Percentiles rank a stretch among this genome's conserved stretches.
Evolutionary conservation across 2,797 vertebrate species (phyloP).

Genomic region (Coregonus ussuriensis): DNA sequence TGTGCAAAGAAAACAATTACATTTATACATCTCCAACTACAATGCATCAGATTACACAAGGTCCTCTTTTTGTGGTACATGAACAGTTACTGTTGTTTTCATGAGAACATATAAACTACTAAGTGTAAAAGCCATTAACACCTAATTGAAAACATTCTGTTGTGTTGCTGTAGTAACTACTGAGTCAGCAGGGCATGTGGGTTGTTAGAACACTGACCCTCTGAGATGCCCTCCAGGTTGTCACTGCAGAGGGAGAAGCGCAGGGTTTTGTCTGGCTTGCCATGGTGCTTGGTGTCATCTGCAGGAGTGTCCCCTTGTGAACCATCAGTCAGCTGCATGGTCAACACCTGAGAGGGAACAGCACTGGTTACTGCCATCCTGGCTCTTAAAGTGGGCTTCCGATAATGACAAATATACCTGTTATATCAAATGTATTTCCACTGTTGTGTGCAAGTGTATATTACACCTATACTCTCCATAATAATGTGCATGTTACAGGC

Average conservation of each 20-base stretch:
- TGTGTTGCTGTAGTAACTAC: neutral
- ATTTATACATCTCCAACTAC: neutral
- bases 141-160: too few species aligned
- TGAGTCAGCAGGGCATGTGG: constrained; percentile 26
- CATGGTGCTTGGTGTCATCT: constrained; percentile 94
- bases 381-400: neutral
- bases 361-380: neutral
- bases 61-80: neutral
- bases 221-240: constrained; percentile 99
- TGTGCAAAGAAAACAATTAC: constrained; percentile 48
- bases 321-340: constrained; percentile 91
- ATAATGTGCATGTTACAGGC: too few species aligned
- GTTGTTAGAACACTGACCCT: constrained; percentile 81
- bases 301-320: constrained; percentile 88
- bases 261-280: constrained; percentile 99
- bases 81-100: too few species aligned
- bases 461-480: constrained; percentile 37
- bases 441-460: constrained; percentile 39
- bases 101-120: too few species aligned
- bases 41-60: neutral
- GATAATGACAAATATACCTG: neutral
- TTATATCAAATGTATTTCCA: neutral
- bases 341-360: constrained; percentile 83
- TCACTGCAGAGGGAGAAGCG: constrained; percentile 99
- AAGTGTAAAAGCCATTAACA: too few species aligned